These are phyloP conservation scores for Penaeus vannamei DNA, from an alignment of 1,140 invertebrate species.

Conservation along the genomic window DNA sequence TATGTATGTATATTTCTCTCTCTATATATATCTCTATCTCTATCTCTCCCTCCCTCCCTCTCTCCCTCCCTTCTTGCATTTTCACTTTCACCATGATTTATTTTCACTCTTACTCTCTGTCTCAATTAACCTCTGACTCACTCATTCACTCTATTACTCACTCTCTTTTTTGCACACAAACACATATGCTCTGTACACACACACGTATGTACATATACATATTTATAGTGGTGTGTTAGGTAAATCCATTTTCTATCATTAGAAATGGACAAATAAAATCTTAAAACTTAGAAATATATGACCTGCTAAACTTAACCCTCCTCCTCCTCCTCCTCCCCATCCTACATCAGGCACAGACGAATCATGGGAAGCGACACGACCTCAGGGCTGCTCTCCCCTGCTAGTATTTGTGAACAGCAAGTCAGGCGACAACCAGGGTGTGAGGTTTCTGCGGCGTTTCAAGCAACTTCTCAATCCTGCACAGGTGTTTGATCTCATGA, in stretches of 20 bases:
- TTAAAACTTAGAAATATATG: not conserved
- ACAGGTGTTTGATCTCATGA: constrained; percentile 97
- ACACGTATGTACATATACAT: no score
- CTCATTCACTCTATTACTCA: not conserved
- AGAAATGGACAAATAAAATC: not conserved
- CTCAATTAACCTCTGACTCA: not conserved
- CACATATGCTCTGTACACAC: no score
- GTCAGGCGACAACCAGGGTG: constrained; percentile 96
- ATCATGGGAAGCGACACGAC: constrained; percentile 89
- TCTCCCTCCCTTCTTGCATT: constrained; percentile 15
- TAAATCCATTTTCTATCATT: not conserved
- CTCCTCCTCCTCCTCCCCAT: no score
- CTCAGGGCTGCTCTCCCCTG: constrained; percentile 86
- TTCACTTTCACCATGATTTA: not conserved
- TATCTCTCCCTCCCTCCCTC: constrained; percentile 32
- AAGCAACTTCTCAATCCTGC: constrained; percentile 97
- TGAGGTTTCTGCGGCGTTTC: constrained; percentile 94
- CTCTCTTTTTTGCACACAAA: no score
- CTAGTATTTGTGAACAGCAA: constrained; percentile 98
- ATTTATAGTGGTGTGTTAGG: not conserved
- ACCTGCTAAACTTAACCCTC: not conserved
- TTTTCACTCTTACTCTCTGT: not conserved
- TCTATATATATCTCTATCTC: constrained; percentile 39
- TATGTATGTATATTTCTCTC: no score
- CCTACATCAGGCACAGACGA: constrained; percentile 79